These are phyloP conservation scores for Exocentrus adspersus DNA, from an alignment of 2,888 invertebrate genomes.

Conservation along the genomic window DNA sequence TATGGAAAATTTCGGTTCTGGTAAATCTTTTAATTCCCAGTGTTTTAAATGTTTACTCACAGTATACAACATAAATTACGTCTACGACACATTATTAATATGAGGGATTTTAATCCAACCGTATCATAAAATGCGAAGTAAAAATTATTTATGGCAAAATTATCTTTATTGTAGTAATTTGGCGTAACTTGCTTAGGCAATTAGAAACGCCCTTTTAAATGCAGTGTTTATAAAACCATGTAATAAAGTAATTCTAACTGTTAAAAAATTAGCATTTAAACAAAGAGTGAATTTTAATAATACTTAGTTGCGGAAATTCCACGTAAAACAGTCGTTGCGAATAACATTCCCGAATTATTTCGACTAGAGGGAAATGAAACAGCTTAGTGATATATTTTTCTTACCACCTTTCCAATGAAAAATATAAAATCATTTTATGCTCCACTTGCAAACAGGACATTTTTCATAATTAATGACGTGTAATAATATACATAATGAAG, in stretches of 20 bases:
- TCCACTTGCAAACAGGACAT: no score
- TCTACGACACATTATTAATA: not conserved
- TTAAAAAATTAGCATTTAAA: slow-evolving; percentile 28
- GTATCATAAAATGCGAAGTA: slow-evolving; percentile 8
- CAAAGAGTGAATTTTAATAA: slow-evolving; percentile 25
- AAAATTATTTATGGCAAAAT: slow-evolving; percentile 12
- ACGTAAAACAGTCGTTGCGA: not conserved
- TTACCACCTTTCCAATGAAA: no score
- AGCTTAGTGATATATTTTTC: no score
- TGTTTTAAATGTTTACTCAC: no score
- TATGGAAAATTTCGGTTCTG: no score
- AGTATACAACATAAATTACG: no score
- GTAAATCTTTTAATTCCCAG: no score
- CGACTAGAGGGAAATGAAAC: no score
- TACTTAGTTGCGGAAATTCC: slow-evolving; percentile 8
- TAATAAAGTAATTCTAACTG: slow-evolving; percentile 23
- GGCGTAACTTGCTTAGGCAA: slow-evolving; percentile 25
- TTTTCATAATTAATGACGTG: no score
- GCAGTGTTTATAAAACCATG: slow-evolving; percentile 19
- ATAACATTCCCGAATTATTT: not conserved
- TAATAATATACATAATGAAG: no score
- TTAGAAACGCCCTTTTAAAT: slow-evolving; percentile 27
- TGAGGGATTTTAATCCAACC: not conserved
- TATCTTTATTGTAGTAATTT: slow-evolving; percentile 18
- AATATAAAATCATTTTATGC: no score